Evolutionary conservation across 2,888 invertebrate genomes (phyloP).

Genomic region (Pecten maximus): DNA sequence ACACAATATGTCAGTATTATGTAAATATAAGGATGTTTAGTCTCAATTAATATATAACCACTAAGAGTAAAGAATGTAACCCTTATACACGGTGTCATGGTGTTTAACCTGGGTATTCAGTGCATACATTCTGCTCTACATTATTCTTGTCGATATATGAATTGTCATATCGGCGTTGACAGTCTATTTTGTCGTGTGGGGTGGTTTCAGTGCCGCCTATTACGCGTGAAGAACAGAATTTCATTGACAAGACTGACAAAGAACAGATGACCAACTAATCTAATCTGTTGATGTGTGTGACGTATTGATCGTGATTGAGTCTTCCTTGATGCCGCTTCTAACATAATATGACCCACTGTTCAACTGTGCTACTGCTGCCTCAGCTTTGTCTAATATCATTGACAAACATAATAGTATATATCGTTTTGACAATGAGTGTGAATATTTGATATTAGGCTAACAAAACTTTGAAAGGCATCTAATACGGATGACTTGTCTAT

Average conservation of each 20-base stretch:
- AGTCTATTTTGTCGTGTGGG: no score
- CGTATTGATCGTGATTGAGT: neutral
- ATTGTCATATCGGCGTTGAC: neutral
- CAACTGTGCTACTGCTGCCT: neutral
- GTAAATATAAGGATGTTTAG: no score
- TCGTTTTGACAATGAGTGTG: no score
- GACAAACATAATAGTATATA: no score
- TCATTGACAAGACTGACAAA: neutral
- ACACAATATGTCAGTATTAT: no score
- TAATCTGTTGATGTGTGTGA: neutral
- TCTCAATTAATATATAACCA: no score
- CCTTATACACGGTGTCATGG: no score
- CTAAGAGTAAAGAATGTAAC: no score
- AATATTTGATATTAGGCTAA: neutral
- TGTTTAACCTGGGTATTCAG: no score
- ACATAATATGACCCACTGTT: neutral
- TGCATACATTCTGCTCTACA: no score
- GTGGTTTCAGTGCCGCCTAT: neutral
- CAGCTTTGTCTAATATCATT: neutral
- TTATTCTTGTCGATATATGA: neutral
- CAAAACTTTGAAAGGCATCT: neutral
- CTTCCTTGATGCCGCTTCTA: neutral
- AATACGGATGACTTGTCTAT: neutral
- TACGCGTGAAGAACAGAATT: neutral
- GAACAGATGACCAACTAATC: neutral